Evolutionary conservation across 2,797 vertebrate genomes (phyloP), one percentile per base, ranked within the genome.

Genomic region (Urophycis tenuis): DNA sequence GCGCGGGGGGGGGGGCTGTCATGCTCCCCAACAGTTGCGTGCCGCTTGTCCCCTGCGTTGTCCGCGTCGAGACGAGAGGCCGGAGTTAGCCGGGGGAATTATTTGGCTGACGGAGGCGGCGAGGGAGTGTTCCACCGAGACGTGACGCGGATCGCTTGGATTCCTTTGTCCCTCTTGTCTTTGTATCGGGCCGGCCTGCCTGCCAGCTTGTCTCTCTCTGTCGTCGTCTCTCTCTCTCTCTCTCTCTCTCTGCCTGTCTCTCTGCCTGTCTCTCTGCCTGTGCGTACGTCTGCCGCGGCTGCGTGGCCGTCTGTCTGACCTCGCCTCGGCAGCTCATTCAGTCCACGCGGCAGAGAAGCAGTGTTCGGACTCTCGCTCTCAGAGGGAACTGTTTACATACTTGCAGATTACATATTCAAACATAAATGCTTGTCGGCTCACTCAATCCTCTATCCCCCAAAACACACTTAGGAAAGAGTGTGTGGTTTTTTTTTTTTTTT

Each of bases 351-450:
- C 75, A 83, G 75, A 17, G 77, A 87, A 78, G 72, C 32, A 80
- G 79, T 78, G 81, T 74, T 39, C n/a, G 71, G 76, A 71, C 80
- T 82, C 83, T 10, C 9, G 80, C 75, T 75, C 72, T 83, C 74
- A 77, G 77, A 78, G 32, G n/a, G 75, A 77, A 82, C 74, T 88
- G 82, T 92, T 90, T 90, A 88, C 88, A 91, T 89, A 90, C 82
- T 86, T 85, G 71, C 81, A 33, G 74, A 53, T 85, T 77, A 81
- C 81, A 85, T 84, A 79, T 88, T 87, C 83, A 88, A 77, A 78
- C 81, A 82, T 80, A 85, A 81, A 83, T 82, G 77, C 78, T 81
- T 60, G 71, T 75, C 30, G 49, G 41, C 77, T 83, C 69, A 33
- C 79, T 77, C 77, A 60, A 74, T n/a, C n/a, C 36, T 76, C 79